phyloP scores from a whole-genome alignment of 2,888 invertebrate genomes.

The Ornithoptera priamus region DNA sequence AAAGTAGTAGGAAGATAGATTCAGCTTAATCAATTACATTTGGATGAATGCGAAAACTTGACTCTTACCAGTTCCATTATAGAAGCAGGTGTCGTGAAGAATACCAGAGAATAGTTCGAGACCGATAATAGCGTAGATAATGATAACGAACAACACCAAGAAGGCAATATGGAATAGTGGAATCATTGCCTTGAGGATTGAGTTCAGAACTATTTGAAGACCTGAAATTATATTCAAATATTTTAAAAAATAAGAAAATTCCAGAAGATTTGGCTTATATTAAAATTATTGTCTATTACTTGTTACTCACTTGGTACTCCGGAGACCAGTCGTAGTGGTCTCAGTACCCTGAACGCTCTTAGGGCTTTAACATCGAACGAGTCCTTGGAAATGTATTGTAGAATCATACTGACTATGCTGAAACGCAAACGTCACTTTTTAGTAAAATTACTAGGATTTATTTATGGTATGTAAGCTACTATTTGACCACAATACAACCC shows the following conservation, averaged over 20 bases:
- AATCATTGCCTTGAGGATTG: slow-evolving; percentile 99
- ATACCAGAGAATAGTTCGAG: slow-evolving; percentile 98
- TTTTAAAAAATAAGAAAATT: background rate
- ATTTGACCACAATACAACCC: too few relatives aligned
- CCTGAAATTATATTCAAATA: slow-evolving; percentile 80
- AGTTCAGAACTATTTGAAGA: slow-evolving; percentile 99
- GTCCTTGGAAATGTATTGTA: slow-evolving; percentile 90
- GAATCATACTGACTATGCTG: slow-evolving; percentile 93
- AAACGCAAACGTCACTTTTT: slow-evolving; percentile 32
- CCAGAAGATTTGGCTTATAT: background rate
- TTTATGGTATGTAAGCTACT: too few relatives aligned
- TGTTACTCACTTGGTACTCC: slow-evolving; percentile 97
- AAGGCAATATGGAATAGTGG: slow-evolving; percentile 99
- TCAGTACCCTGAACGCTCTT: slow-evolving; percentile 97
- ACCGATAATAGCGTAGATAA: slow-evolving; percentile 99
- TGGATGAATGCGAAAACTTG: too few relatives aligned
- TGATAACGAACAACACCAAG: slow-evolving; percentile 98
- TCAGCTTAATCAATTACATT: too few relatives aligned
- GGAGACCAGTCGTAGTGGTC: slow-evolving; percentile 98
- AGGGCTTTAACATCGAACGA: slow-evolving; percentile 99
- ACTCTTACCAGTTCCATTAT: slow-evolving; percentile 85
- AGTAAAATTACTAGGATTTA: background rate
- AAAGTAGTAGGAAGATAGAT: too few relatives aligned
- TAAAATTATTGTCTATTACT: background rate
- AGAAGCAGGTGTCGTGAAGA: slow-evolving; percentile 94